Base-by-base conservation (phyloP, 2,888 invertebrate genomes). In the Dimorphilus gyrociliatus region DNA sequence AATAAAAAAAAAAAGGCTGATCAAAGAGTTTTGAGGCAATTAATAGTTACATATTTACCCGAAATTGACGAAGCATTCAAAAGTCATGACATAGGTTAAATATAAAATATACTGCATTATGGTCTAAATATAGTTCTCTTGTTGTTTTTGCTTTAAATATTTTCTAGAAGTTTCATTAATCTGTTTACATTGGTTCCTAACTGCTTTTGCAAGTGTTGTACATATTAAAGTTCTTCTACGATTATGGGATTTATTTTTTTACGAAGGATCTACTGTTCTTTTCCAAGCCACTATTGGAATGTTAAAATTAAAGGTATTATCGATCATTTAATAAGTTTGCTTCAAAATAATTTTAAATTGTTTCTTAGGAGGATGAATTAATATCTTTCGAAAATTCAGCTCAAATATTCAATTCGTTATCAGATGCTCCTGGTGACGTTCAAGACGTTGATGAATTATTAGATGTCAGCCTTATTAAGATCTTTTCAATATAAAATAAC, bases 161-260 rank as follows among this genome's bases (percentile, higher is more conserved):
- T 23, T 49, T 38, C 5, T 52, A 62, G 88, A 92, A 67, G 68
- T 94, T 30, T 88, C 90, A 31, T 68, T 97, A 31, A 90, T 97
- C 50, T 86, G 88, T 13, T 70, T 90, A 50, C 86, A 92, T 57
- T 97, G 97, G 97, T 92, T 94, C 64, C 69, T 97, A 29, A 92
- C 94, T 2, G 64, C 94, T 16, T 94, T 90, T 65, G 85, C 94
- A 1, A 86, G 85, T 57, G 88, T 92, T 29, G 82, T 94, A 3
- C 85, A 90, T 51, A 86, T 86, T 75, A 84, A 82, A 67, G 81
- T 90, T 43, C 70, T 97, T 37, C 68, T 80, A 24, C 71, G 92
- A 42, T 74, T 94, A 43, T 97, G 97, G 94, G 97, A 97, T 64
- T 70, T 90, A 43, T 84, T 97, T 62, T 88, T 92, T 63, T 78